phyloP scores from a whole-genome alignment of 2,113 vertebrate species.

The Notarius lentiginosus region DNA sequence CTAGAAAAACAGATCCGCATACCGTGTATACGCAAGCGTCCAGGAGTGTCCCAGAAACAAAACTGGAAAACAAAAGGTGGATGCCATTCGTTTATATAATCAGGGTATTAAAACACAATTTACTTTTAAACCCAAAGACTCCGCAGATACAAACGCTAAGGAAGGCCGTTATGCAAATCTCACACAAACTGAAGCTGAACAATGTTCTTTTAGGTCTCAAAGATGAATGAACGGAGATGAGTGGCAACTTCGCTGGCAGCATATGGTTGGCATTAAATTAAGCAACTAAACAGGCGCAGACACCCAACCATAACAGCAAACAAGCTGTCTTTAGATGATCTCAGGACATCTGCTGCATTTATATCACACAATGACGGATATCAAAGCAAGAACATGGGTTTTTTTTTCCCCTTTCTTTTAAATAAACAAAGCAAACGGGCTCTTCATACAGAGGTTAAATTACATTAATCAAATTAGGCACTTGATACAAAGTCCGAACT shows the following conservation, averaged over 20 bases:
- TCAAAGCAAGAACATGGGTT: neutral
- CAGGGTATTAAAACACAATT: neutral
- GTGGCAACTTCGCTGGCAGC: slow-evolving; percentile 43
- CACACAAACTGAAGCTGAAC: slow-evolving; percentile 33
- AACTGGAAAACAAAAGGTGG: neutral
- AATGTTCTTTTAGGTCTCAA: slow-evolving; percentile 54
- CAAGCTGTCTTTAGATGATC: slow-evolving; percentile 10
- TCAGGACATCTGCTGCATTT: neutral
- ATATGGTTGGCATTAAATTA: slow-evolving; percentile 55
- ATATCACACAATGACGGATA: neutral
- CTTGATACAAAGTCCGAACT: neutral
- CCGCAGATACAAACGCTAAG: neutral
- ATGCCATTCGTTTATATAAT: neutral
- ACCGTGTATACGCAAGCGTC: neutral
- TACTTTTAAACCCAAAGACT: neutral
- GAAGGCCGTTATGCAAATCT: neutral
- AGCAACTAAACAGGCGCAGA: slow-evolving; percentile 28
- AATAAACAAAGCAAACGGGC: neutral
- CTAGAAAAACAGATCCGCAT: neutral
- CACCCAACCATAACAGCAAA: slow-evolving; percentile 15
- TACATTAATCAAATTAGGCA: neutral
- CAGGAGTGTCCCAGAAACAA: neutral
- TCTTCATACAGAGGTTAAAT: neutral
- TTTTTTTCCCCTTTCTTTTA: neutral
- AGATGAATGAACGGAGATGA: slow-evolving; percentile 27